Evolutionary conservation across 2,888 invertebrate species (phyloP), one percentile per base, ranked within the genome.

Genomic region (Lutraria lutraria): DNA sequence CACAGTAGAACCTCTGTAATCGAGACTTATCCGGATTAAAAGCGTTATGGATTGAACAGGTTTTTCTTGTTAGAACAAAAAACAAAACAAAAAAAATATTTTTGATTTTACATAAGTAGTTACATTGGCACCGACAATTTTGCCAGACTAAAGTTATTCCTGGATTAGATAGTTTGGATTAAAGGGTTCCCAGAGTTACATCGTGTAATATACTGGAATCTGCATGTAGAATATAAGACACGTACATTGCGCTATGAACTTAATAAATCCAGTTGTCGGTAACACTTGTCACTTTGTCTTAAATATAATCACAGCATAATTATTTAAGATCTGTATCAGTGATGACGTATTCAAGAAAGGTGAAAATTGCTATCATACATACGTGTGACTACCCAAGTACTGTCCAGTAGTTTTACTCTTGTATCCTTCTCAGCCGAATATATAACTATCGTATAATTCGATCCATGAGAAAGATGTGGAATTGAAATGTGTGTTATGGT

Each of bases 301-400:
- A 13, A 16, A 56, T 56, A 56, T 56, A 19, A 21, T 56, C 1
- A 21, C 56, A 19, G 15, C 56, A 21, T 56, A n/a, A n/a, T n/a
- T n/a, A 16, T 16, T 12, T 3, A 1, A 19, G 3, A 56, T 12
- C 21, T 8, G 19, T 56, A 21, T 19, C 21, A 56, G 56, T 56
- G 56, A 19, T 12, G 21, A 16, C 15, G 13, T 19, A 21, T 13
- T 19, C 2, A 56, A 16, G 56, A 56, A 19, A 56, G 3, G 3
- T 19, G 19, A 56, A 56, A 56, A 56, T 19, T 21, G 3, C 1
- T 29, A 15, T 72, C n/a, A 8, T 25, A 63, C 83, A 52, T 68
- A 68, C 83, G 83, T 43, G 83, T 83, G 63, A 68, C 25, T 15
- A 43, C 52, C 83, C 83, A 83, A n/a, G 21, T 15, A 52, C n/a